These are phyloP conservation scores for Neotoma lepida DNA, from an alignment of 2,113 vertebrate genomes.

Conservation along the genomic window DNA sequence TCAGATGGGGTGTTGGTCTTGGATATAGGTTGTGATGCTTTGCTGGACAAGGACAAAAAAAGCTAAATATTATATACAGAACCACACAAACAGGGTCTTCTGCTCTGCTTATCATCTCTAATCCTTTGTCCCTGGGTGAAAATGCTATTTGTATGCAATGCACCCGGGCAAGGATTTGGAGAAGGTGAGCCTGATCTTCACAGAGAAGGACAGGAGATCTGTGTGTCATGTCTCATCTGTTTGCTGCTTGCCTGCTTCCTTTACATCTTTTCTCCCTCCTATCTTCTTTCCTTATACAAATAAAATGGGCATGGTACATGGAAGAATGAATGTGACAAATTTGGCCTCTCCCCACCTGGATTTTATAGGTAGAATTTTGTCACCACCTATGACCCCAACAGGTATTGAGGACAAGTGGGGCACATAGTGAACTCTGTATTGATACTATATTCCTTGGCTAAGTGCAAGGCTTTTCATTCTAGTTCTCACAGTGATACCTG, in stretches of 20 bases:
- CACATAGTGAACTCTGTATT: neutral
- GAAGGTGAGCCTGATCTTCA: neutral
- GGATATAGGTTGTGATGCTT: neutral
- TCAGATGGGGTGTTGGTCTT: neutral
- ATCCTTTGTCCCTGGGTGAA: conserved; percentile 50
- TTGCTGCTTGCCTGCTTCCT: neutral
- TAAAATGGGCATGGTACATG: neutral
- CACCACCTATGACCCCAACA: neutral
- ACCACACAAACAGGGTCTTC: neutral
- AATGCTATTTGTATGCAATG: conserved; percentile 51
- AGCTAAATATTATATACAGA: neutral
- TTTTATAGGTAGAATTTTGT: conserved; percentile 21
- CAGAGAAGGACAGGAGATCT: conserved; percentile 27
- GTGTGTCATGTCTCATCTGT: neutral
- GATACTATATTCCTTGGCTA: neutral
- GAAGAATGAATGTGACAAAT: neutral
- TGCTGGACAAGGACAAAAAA: neutral
- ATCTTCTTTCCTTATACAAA: neutral
- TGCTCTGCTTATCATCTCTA: conserved; percentile 40
- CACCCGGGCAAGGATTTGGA: conserved; percentile 49
- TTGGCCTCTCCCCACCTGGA: neutral
- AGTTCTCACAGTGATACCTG: neutral
- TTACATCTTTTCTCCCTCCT: neutral
- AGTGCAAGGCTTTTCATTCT: neutral
- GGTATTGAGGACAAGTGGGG: neutral